Conservation (phyloP, 92 coral and sea anemone genomes). For the Actinostola sp. region DNA sequence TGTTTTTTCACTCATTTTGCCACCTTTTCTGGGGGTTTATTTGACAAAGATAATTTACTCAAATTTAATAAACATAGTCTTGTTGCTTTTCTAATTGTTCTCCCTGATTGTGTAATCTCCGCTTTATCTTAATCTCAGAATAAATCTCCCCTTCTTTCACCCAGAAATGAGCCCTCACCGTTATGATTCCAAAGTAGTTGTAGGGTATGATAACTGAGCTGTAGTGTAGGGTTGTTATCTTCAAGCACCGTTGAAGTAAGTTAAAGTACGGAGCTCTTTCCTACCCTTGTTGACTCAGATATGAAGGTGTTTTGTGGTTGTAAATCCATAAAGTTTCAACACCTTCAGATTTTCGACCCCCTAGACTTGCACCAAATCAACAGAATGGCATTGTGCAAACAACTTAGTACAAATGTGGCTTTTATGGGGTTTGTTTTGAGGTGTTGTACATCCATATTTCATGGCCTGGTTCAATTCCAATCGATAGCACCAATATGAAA, state of each 20-base stretch:
- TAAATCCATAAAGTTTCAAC: conserved; percentile 28
- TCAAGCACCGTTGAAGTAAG: neutral
- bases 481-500: neutral
- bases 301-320: conserved; percentile 32
- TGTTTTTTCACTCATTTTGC: conserved; percentile 67
- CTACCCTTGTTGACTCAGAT: conserved; percentile 12
- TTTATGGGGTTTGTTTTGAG: neutral
- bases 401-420: neutral
- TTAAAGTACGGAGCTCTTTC: neutral
- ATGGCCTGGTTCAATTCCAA: neutral
- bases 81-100: conserved; percentile 59
- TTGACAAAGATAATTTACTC: conserved; percentile 61
- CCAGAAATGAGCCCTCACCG: conserved; percentile 3
- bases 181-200: conserved; percentile 19
- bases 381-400: conserved; percentile 19
- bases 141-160: conserved; percentile 25
- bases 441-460: neutral
- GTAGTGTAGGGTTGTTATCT: neutral
- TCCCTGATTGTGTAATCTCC: conserved; percentile 47
- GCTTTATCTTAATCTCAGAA: conserved; percentile 44
- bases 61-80: conserved; percentile 57
- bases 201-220: neutral
- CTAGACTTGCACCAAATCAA: conserved; percentile 25
- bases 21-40: conserved; percentile 87
- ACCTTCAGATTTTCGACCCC: conserved; percentile 35